phyloP scores from a whole-genome alignment of 2,797 vertebrate genomes.

The Sardinella longiceps region DNA sequence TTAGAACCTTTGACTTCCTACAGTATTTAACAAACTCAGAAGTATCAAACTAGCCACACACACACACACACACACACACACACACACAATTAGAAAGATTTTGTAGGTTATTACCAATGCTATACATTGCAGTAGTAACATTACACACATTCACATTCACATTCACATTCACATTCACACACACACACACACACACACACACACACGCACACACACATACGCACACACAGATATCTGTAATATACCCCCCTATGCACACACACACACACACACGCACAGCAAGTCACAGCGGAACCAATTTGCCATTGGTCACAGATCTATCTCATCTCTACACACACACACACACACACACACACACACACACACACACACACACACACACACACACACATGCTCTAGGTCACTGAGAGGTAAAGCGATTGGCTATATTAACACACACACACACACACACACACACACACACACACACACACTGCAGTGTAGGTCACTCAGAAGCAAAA shows the following conservation, averaged over 20 bases:
- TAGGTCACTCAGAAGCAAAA: constrained; percentile 6
- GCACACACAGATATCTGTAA: background rate
- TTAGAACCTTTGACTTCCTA: background rate
- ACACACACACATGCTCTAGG: too few relatives aligned
- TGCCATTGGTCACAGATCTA: constrained; percentile 1
- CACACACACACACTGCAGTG: background rate
- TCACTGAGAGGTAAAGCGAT: background rate
- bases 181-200: background rate
- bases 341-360: background rate
- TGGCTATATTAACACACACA: background rate
- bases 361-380: background rate
- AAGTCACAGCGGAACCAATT: constrained; percentile 5
- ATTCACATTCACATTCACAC: background rate
- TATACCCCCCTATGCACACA: too few relatives aligned
- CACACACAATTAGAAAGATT: constrained; percentile 23
- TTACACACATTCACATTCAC: too few relatives aligned
- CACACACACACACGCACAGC: background rate
- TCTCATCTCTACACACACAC: background rate
- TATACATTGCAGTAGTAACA: too few relatives aligned
- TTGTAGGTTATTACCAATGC: too few relatives aligned
- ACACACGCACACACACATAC: background rate
- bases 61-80: background rate
- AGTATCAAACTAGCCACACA: too few relatives aligned
- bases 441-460: background rate
- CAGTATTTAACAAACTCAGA: background rate